Evolutionary conservation across 2,113 vertebrate species (phyloP), one percentile per base, ranked within the genome.

Genomic region (Halcyon malimbica): DNA sequence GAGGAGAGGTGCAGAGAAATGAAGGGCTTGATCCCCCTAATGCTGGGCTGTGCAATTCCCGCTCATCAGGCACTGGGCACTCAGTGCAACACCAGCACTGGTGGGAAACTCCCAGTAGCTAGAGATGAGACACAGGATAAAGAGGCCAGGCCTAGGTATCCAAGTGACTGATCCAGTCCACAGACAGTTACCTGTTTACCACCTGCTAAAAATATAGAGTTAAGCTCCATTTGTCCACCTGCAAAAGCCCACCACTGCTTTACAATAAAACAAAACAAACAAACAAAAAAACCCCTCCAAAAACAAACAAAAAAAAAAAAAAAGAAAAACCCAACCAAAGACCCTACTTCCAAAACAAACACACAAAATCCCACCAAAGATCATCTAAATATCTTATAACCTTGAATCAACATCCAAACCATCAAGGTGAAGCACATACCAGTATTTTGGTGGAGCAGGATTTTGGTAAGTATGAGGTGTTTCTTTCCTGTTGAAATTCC

Each of bases 1-100:
- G 14, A 69, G 33, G 6, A 51, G n/a, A 85, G 31, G 6, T 3
- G 19, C 48, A 48, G 29, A 20, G 24, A 18, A 62, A n/a, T 2
- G 3, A 44, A 57, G n/a, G 50, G 26, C 50, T 29, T 13, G 14
- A 33, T 20, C 26, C 53, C 35, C 44, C 14, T 8, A 14, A 19
- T 19, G 9, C 19, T 8, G 51, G 14, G 33, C 33, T 41, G 11
- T 23, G 41, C 35, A 15, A 0, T 41, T 62, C 41, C 41, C 59
- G 21, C 23, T 39, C 19, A 41, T 12, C 28, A 16, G 16, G 46
- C n/a, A n/a, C 23, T 5, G 31, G 9, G 16, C 2, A 0, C 68
- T 44, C 48, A 4, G 19, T 5, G 46, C 51, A 39, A 13, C 13
- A 16, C 6, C 28, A 59, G 39, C 37, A 3, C 57, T 0, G 0